These are phyloP conservation scores for Pediacus dermestoides DNA, from an alignment of 2,888 invertebrate genomes.

Conservation along the genomic window DNA sequence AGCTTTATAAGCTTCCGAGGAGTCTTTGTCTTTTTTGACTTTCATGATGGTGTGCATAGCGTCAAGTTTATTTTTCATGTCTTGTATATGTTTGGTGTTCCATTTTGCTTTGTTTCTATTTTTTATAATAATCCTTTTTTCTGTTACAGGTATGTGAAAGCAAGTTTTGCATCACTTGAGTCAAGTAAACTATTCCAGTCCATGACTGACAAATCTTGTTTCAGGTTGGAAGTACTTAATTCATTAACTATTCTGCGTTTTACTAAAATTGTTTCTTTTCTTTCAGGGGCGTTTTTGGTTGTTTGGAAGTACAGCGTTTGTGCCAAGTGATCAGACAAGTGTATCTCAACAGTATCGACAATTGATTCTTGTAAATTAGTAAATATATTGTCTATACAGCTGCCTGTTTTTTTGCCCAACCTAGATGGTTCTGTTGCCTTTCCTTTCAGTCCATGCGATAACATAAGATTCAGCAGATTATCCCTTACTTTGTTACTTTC, in stretches of 20 bases:
- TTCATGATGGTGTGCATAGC: no score
- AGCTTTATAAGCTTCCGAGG: no score
- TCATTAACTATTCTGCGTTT: neutral
- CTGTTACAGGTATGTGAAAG: neutral
- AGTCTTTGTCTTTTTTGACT: no score
- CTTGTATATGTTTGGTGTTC: slow-evolving; percentile 1
- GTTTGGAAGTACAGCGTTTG: neutral
- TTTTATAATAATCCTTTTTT: neutral
- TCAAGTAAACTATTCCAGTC: neutral
- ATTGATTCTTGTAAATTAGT: no score
- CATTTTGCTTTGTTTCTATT: neutral
- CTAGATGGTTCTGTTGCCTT: neutral
- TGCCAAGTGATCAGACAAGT: no score
- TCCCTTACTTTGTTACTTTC: no score
- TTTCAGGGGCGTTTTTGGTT: neutral
- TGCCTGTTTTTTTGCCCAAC: neutral
- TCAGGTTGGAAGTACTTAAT: neutral
- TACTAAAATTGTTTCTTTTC: neutral
- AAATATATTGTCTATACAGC: slow-evolving; percentile 1
- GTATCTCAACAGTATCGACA: neutral
- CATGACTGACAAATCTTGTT: neutral
- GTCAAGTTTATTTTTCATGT: slow-evolving; percentile 10
- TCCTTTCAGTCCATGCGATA: neutral
- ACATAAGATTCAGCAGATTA: neutral
- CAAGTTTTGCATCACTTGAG: neutral